Base-by-base conservation (phyloP, 2,888 invertebrate genomes). In the Masnerella sp. region DNA sequence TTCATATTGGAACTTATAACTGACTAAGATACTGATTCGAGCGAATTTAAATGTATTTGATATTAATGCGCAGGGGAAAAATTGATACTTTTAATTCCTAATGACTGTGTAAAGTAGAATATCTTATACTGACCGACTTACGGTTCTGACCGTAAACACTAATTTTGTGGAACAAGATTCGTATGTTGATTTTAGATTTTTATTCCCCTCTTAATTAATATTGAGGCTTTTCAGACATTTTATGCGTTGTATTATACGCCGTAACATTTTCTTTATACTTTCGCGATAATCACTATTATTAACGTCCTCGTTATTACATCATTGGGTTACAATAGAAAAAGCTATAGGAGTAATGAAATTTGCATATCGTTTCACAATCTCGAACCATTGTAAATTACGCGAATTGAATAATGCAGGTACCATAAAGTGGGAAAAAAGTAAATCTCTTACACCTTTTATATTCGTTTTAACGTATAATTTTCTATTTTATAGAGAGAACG, bases 11-110 rank as follows among this genome's bases (percentile, higher is more conserved):
- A 40, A 17, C 42, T 28, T 56, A 56, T 5, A 17, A 12, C n/a
- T n/a, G n/a, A 51, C 42, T 34, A 17, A 58, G 58, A 42, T 67
- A 58, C 18, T 34, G 68, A 59, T 59, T 68, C 28, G 34, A 43
- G 8, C 51, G 51, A 59, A 20, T 43, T 59, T 36, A 36, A 52
- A 42, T 36, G 68, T 32, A 47, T 54, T 22, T 14, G 12, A 65
- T 59, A 36, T 42, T 51, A 51, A 68, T 28, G 49, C 14, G 43
- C 28, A 25, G 11, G 58, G 14, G 28, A 36, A 68, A 67, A 56
- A 67, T 67, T 67, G 49, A 49, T 56, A 56, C 34, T 47, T 54
- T 58, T 49, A 56, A 36, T 34, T 36, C 36, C 43, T 58, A 67
- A 58, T 56, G 56, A 14, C 32, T 51, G 43, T 51, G 32, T 68